A percentile compares a stretch with the other conserved stretches of the same genome.
Conservation (phyloP, 2,113 vertebrate genomes). For the Callopanchax toddi region DNA sequence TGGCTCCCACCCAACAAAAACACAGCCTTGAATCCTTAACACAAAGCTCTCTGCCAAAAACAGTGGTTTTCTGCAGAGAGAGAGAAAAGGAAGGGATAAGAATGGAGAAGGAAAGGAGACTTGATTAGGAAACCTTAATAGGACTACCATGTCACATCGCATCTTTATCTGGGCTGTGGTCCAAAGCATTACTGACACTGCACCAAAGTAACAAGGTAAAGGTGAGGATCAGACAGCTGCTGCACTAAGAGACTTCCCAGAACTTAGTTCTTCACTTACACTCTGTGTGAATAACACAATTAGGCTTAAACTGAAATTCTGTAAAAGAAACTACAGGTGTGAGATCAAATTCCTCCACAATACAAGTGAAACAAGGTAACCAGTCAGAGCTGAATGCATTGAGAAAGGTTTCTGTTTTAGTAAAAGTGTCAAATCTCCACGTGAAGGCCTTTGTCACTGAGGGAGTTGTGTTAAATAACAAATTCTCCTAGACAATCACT, state of each 20-base stretch:
- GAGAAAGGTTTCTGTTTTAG: conserved; percentile 5
- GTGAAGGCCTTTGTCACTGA: conserved; percentile 3
- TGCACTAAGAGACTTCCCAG: conserved; percentile 50
- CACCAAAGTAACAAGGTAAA: conserved; percentile 66
- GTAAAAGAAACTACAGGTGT: conserved; percentile 48
- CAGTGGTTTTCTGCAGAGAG: conserved; percentile 57
- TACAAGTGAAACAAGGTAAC: conserved; percentile 8
- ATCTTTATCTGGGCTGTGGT: conserved; percentile 61
- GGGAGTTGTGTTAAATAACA: conserved; percentile 4
- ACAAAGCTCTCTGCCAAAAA: conserved; percentile 62
- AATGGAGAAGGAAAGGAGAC: conserved; percentile 60
- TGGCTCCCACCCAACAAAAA: conserved; percentile 70
- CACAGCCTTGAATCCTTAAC: conserved; percentile 69
- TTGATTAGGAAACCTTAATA: conserved; percentile 76
- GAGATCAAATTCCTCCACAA: conserved; percentile 20
- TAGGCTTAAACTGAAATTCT: conserved; percentile 27
- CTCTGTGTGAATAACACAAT: conserved; percentile 41
- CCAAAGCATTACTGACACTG: conserved; percentile 69
- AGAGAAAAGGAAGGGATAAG: conserved; percentile 43
- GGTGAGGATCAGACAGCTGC: conserved; percentile 56
- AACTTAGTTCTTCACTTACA: conserved; percentile 42
- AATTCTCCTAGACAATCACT: not conserved
- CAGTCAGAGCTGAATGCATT: conserved; percentile 1
- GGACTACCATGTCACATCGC: conserved; percentile 67
- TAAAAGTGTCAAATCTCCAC: not conserved